Conservation (phyloP, 2,888 invertebrate genomes). For the Scaptomyza parva region DNA sequence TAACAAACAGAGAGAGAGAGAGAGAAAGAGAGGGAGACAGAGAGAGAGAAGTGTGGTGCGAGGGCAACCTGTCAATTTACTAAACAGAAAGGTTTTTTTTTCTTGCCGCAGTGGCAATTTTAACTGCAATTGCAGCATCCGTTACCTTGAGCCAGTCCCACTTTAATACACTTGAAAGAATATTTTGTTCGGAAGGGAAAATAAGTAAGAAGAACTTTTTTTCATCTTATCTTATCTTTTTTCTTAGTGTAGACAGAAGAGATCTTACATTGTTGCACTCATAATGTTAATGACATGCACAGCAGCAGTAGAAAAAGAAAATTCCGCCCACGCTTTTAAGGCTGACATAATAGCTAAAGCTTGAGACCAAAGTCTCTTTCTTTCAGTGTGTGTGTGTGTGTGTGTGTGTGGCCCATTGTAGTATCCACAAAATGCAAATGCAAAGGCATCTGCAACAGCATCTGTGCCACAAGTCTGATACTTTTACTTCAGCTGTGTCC, state of each 20-base stretch:
- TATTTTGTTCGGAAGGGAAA: background rate
- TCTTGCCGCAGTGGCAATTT: slow-evolving; percentile 18
- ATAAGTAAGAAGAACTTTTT: background rate
- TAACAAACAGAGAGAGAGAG: too few relatives aligned
- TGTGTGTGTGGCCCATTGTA: slow-evolving; percentile 56
- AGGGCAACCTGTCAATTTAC: slow-evolving; percentile 55
- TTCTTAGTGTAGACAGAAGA: background rate
- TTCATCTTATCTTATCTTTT: background rate
- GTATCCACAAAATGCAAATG: slow-evolving; percentile 63
- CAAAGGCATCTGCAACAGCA: slow-evolving; percentile 27
- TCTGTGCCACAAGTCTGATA: slow-evolving; percentile 54
- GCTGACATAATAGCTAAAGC: slow-evolving; percentile 47
- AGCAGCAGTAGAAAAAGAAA: slow-evolving; percentile 15
- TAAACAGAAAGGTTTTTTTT: slow-evolving; percentile 16
- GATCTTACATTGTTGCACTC: slow-evolving; percentile 67
- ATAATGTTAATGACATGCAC: slow-evolving; percentile 82
- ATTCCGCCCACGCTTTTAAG: slow-evolving; percentile 53
- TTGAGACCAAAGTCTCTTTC: slow-evolving; percentile 30
- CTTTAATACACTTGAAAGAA: background rate
- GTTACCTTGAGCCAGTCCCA: slow-evolving; percentile 72
- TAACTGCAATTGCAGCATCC: slow-evolving; percentile 67
- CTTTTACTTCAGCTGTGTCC: slow-evolving; percentile 25
- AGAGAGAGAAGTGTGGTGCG: too few relatives aligned
- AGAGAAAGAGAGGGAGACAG: too few relatives aligned
- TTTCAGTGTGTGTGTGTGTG: slow-evolving; percentile 9